These are phyloP conservation scores for Aphelocoma coerulescens DNA, from an alignment of 2,113 vertebrate species.

Conservation along the genomic window DNA sequence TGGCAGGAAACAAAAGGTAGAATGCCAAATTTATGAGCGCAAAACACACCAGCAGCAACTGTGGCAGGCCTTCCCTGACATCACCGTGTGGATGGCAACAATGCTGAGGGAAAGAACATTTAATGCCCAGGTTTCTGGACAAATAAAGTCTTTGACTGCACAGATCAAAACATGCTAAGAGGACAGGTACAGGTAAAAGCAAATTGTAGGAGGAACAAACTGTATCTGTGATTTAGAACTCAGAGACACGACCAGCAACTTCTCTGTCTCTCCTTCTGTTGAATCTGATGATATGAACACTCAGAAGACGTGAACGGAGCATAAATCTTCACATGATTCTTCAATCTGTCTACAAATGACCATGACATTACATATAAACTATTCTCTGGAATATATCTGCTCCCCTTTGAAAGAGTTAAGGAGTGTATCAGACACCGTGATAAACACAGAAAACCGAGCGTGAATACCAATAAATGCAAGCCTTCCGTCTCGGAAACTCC, in stretches of 20 bases:
- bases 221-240: not conserved
- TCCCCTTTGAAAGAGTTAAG: slow-evolving; percentile 68
- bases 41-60: not conserved
- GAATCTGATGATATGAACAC: slow-evolving; percentile 14
- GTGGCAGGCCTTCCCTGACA: not conserved
- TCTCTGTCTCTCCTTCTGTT: slow-evolving; percentile 35
- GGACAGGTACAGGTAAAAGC: slow-evolving; percentile 25
- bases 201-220: slow-evolving; percentile 24
- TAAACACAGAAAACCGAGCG: slow-evolving; percentile 74
- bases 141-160: not conserved
- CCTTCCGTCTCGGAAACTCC: slow-evolving; percentile 95
- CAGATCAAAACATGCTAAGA: slow-evolving; percentile 11
- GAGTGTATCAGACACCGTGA: slow-evolving; percentile 69
- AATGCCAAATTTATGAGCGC: not conserved
- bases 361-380: slow-evolving; percentile 74
- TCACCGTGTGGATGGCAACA: fast-evolving
- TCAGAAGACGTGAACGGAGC: slow-evolving; percentile 52
- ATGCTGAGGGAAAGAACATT: not conserved
- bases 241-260: slow-evolving; percentile 8
- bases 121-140: not conserved
- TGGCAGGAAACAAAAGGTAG: not conserved
- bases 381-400: slow-evolving; percentile 30
- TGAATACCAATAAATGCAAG: slow-evolving; percentile 94
- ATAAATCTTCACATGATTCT: slow-evolving; percentile 71
- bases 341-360: slow-evolving; percentile 78